phyloP scores from a whole-genome alignment of 2,888 invertebrate genomes.

The Sphaerophoria taeniata region DNA sequence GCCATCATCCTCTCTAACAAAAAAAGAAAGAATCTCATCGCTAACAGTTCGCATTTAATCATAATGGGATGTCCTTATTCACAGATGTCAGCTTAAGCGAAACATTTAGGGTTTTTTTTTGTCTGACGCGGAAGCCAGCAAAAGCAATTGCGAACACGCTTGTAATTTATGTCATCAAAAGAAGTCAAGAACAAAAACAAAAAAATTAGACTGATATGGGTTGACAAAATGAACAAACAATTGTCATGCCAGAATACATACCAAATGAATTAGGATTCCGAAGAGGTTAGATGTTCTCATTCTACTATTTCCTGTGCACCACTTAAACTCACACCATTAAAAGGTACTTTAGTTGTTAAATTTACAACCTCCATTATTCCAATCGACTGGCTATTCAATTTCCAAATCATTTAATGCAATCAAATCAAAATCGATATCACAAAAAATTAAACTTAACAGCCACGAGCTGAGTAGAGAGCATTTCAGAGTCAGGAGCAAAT shows the following conservation, averaged over 20 bases:
- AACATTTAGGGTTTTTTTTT: conserved; percentile 29
- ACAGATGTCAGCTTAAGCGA: conserved; percentile 54
- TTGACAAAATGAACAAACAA: conserved; percentile 28
- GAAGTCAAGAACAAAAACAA: not conserved
- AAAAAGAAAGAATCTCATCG: conserved; percentile 20
- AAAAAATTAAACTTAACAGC: conserved; percentile 51
- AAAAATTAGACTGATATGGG: conserved; percentile 8
- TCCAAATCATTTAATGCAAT: conserved; percentile 54
- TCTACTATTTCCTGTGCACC: not conserved
- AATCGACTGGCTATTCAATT: conserved; percentile 41
- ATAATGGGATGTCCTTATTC: conserved; percentile 63
- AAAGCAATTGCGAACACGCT: conserved; percentile 30
- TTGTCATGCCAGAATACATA: not conserved
- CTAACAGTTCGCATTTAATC: conserved; percentile 62
- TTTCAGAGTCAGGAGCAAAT: no score
- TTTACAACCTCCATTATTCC: conserved; percentile 46
- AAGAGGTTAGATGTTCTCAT: not conserved
- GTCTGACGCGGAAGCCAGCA: not conserved
- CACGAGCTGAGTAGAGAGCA: not conserved
- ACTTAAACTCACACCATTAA: not conserved
- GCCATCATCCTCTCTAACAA: not conserved
- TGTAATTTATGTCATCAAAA: conserved; percentile 41
- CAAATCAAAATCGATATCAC: conserved; percentile 46
- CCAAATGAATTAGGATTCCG: not conserved
- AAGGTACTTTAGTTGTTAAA: conserved; percentile 23